These are phyloP conservation scores for Drosophila barbarae DNA, from an alignment of 2,888 invertebrate species.

Conservation along the genomic window DNA sequence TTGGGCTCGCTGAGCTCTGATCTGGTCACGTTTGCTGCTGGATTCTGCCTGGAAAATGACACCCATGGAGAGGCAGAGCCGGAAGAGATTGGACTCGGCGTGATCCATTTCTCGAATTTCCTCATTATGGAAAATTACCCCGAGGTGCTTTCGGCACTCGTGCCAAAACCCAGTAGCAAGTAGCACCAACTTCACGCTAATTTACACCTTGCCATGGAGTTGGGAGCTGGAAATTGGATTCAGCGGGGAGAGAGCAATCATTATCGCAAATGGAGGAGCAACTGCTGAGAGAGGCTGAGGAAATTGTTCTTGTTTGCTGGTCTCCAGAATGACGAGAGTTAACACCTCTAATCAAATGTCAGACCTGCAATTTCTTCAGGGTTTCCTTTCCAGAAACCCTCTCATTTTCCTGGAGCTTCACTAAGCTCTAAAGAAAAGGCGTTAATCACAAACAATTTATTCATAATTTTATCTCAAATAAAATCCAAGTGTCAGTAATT, in stretches of 20 bases:
- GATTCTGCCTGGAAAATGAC: constrained; percentile 57
- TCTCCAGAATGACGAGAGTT: constrained; percentile 8
- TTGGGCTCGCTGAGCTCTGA: constrained; percentile 13
- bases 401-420: not conserved
- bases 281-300: no score
- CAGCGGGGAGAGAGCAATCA: constrained; percentile 8
- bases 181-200: constrained; percentile 17
- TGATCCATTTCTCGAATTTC: constrained; percentile 30
- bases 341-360: constrained; percentile 23
- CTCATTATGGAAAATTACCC: constrained; percentile 29
- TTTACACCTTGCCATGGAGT: constrained; percentile 29
- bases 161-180: constrained; percentile 52
- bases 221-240: constrained; percentile 16
- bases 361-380: constrained; percentile 18
- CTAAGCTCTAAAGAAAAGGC: not conserved
- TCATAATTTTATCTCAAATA: not conserved
- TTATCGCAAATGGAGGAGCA: constrained; percentile 8
- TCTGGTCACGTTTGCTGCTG: constrained; percentile 57
- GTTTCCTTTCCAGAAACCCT: not conserved
- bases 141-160: constrained; percentile 12
- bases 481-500: not conserved
- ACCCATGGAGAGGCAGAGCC: constrained; percentile 34
- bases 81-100: constrained; percentile 37
- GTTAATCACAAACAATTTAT: not conserved
- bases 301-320: constrained; percentile 14